These are phyloP conservation scores for Tapera naevia DNA, from an alignment of 2,797 vertebrate species.

Conservation along the genomic window DNA sequence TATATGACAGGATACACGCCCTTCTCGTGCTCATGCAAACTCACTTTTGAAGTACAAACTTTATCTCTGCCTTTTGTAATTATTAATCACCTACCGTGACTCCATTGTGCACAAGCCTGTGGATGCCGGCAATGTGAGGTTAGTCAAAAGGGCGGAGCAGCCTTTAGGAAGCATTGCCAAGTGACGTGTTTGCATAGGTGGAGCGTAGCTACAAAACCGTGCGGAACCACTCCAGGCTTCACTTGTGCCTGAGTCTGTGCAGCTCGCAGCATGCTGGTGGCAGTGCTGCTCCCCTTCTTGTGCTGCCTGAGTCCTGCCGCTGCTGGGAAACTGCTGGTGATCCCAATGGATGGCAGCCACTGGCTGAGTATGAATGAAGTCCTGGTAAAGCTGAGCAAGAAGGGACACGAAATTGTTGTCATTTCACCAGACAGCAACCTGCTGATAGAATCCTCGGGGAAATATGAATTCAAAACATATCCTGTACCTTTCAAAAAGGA, in stretches of 20 bases:
- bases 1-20: not conserved
- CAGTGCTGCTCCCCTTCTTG: conserved; percentile 14
- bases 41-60: not conserved
- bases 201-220: not conserved
- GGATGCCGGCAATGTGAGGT: rapidly evolving
- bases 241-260: rapidly evolving
- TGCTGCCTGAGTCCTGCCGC: not conserved
- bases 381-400: conserved; percentile 75
- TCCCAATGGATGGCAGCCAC: conserved; percentile 88
- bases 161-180: not conserved
- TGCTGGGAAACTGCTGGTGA: conserved; percentile 77
- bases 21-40: rapidly evolving
- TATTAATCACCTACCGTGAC: rapidly evolving
- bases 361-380: conserved; percentile 82
- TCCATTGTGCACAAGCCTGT: rapidly evolving
- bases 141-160: not conserved
- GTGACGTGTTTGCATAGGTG: not conserved
- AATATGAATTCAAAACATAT: conserved; percentile 67
- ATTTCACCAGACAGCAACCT: conserved; percentile 76
- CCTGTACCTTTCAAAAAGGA: conserved; percentile 50
- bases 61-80: not conserved
- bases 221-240: rapidly evolving
- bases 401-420: conserved; percentile 82
- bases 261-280: not conserved
- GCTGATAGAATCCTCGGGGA: conserved; percentile 55